Evolutionary conservation across 2,888 invertebrate species (phyloP).

Genomic region (Dryomyza anilis): DNA sequence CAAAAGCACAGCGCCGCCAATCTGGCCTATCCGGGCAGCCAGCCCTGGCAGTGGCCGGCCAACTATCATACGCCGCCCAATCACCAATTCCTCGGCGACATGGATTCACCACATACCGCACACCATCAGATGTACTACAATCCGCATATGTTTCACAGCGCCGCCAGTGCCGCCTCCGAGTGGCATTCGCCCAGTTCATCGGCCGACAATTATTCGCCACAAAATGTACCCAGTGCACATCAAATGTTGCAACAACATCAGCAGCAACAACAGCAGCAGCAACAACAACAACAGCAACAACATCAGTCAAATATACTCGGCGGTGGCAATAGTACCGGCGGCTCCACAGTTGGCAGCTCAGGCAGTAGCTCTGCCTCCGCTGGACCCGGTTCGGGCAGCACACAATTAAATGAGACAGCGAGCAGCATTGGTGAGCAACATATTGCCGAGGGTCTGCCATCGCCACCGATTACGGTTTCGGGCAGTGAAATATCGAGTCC

Average conservation of each 20-base stretch:
- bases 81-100: conserved; percentile 61
- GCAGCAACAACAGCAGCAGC: conserved; percentile 33
- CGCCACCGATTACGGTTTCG: conserved; percentile 65
- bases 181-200: conserved; percentile 53
- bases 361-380: conserved; percentile 34
- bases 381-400: conserved; percentile 36
- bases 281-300: conserved; percentile 32
- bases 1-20: conserved; percentile 67
- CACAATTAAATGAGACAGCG: conserved; percentile 48
- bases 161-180: conserved; percentile 49
- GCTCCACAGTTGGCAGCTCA: conserved; percentile 27
- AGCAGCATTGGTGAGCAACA: conserved; percentile 47
- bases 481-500: conserved; percentile 70
- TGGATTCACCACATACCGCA: conserved; percentile 60
- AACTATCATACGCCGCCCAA: conserved; percentile 62
- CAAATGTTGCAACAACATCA: conserved; percentile 44
- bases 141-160: conserved; percentile 62
- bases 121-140: conserved; percentile 62
- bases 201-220: conserved; percentile 48
- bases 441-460: conserved; percentile 61
- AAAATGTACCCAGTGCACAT: conserved; percentile 45
- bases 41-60: conserved; percentile 62
- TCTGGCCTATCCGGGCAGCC: conserved; percentile 63
- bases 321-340: conserved; percentile 36
- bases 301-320: conserved; percentile 20